Evolutionary conservation across 2,888 invertebrate genomes (phyloP).

Genomic region (Chaitophorus viminalis): DNA sequence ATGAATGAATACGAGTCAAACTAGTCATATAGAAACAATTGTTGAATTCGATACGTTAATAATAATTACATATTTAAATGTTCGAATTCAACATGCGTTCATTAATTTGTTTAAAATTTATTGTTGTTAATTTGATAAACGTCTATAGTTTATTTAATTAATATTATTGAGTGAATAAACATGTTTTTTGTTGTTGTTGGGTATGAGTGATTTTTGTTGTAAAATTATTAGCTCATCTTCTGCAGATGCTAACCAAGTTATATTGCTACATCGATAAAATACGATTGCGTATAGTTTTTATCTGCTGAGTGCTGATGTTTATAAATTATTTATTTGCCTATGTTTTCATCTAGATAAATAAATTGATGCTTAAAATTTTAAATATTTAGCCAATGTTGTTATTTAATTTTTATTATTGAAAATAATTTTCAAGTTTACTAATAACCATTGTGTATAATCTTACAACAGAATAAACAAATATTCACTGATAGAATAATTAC

Average conservation of each 20-base stretch:
- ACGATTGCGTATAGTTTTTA: not conserved
- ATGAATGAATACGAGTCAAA: conserved; percentile 54
- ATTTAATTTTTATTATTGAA: not conserved
- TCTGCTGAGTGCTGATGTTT: not conserved
- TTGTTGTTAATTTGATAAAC: conserved; percentile 40
- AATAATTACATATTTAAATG: not conserved
- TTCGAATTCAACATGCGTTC: conserved; percentile 29
- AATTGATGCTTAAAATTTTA: not conserved
- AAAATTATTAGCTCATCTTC: conserved; percentile 9
- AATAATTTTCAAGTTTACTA: conserved; percentile 3
- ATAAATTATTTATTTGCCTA: not conserved
- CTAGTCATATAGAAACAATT: conserved; percentile 53
- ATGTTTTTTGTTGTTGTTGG: conserved; percentile 36
- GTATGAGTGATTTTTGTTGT: conserved; percentile 49
- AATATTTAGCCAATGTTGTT: not conserved
- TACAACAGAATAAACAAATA: not conserved
- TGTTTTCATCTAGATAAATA: not conserved
- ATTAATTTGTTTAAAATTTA: conserved; percentile 42
- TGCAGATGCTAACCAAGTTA: conserved; percentile 23
- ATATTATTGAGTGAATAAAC: conserved; percentile 58
- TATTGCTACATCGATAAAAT: not conserved
- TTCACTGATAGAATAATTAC: not conserved
- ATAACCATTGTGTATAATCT: not conserved
- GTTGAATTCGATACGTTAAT: conserved; percentile 27
- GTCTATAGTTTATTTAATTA: conserved; percentile 48